Base-by-base conservation (phyloP, 2,797 vertebrate species). In the Dallia pectoralis region DNA sequence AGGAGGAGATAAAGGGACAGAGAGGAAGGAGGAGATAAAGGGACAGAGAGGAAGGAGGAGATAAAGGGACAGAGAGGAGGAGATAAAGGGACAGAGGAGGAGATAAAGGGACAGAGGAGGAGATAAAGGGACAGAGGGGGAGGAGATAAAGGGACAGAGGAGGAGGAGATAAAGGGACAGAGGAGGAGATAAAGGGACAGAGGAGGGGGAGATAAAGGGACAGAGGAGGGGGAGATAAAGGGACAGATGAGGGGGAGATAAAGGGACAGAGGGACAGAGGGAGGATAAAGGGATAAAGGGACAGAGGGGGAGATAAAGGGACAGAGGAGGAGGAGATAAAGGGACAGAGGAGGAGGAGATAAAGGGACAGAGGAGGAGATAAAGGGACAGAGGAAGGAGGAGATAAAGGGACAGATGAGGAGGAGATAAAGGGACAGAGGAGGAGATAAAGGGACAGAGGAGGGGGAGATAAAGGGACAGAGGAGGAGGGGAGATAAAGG, bases 31-130 rank as follows among this genome's bases (percentile, higher is more conserved):
- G 40, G 18, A 7, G 44, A 6, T 4, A n/a, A n/a, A 3, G 32
- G 25, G 68, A 27, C 27, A n/a, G 66, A 48, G 97, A 99, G 95
- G 98, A 99, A 87, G 92, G 84, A 27, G 36, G 11, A 19, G 16
- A 36, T 5, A n/a, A n/a, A n/a, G n/a, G n/a, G 44, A 40, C 18
- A 0, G 25, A 29, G 47, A 12, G 69, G 27, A 69, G 67, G 18
- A 7, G 44, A 6, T 4, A n/a, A n/a, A 3, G 32, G 25, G 68
- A 27, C 27, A n/a, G 66, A 48, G 47, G 84, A 27, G 36, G 11
- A 19, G 16, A 36, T 5, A n/a, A 0, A 19, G 30, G 47, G 9
- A 66, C n/a, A 69, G 67, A 6, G 40, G 7, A 3, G 40, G 18
- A 7, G 44, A 6, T 4, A n/a, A n/a, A 3, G 32, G 25, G 68